Conservation (phyloP, 2,888 invertebrate genomes). For the Tineola bisselliella region DNA sequence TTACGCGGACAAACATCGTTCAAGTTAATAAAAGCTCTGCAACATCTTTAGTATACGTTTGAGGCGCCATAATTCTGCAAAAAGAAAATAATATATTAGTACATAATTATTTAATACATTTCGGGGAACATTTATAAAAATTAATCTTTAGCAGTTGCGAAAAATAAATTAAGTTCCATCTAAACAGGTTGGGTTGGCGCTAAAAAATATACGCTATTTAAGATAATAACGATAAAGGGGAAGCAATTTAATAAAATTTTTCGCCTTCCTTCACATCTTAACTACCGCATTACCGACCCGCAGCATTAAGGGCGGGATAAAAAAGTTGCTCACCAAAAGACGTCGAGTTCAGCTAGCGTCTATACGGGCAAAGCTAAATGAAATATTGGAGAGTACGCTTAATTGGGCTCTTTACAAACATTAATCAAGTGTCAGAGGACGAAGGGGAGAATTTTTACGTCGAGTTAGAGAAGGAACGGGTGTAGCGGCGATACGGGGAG, state of each 20-base stretch:
- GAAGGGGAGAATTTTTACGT: slow-evolving; percentile 56
- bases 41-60: neutral
- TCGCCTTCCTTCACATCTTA: slow-evolving; percentile 6
- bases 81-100: neutral
- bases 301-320: slow-evolving; percentile 9
- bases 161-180: neutral
- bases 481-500: slow-evolving; percentile 29
- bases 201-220: slow-evolving; percentile 5
- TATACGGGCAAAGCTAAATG: slow-evolving; percentile 48
- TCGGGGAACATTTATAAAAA: neutral
- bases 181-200: neutral
- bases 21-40: neutral
- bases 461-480: slow-evolving; percentile 25
- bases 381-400: slow-evolving; percentile 48
- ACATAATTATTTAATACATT: neutral
- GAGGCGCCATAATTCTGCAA: neutral
- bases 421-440: slow-evolving; percentile 47
- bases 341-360: slow-evolving; percentile 10
- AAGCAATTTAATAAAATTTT: slow-evolving; percentile 11
- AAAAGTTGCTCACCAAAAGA: slow-evolving; percentile 9
- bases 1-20: slow-evolving; percentile 18
- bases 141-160: neutral
- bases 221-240: slow-evolving; percentile 12
- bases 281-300: slow-evolving; percentile 12
- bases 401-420: slow-evolving; percentile 64